Evolutionary conservation across 1,140 invertebrate genomes (phyloP).

Genomic region (Heliconius nattereri): DNA sequence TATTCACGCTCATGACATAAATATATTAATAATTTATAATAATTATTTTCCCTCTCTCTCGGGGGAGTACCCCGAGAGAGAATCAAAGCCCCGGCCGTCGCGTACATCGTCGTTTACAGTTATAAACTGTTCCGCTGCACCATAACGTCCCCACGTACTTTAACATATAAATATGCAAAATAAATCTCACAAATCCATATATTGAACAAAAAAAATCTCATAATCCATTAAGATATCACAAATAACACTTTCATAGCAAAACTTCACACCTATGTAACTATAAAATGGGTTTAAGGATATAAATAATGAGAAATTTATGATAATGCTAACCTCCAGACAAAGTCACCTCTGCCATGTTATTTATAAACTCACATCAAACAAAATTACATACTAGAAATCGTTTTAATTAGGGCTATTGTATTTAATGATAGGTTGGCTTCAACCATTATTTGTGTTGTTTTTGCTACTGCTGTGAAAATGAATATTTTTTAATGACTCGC

Average conservation of each 20-base stretch:
- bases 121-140: no score
- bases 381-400: slow-evolving; percentile 49
- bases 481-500: background rate
- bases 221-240: background rate
- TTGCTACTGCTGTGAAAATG: slow-evolving; percentile 38
- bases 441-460: slow-evolving; percentile 50
- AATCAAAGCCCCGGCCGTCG: no score
- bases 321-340: slow-evolving; percentile 52
- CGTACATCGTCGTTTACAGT: no score
- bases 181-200: background rate
- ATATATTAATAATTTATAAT: no score
- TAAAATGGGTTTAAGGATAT: slow-evolving; percentile 29
- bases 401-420: slow-evolving; percentile 48
- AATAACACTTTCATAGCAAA: slow-evolving; percentile 2
- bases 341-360: slow-evolving; percentile 50
- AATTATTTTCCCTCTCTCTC: no score
- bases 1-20: no score
- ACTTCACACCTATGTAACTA: background rate
- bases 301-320: slow-evolving; percentile 40
- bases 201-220: background rate
- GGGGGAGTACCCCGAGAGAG: no score
- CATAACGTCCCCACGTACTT: no score
- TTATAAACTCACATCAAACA: slow-evolving; percentile 43
- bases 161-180: no score
- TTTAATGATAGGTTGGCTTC: slow-evolving; percentile 48